Evolutionary conservation across 2,888 invertebrate species (phyloP), one percentile per base, ranked within the genome.

Genomic region (Pomacea canaliculata): DNA sequence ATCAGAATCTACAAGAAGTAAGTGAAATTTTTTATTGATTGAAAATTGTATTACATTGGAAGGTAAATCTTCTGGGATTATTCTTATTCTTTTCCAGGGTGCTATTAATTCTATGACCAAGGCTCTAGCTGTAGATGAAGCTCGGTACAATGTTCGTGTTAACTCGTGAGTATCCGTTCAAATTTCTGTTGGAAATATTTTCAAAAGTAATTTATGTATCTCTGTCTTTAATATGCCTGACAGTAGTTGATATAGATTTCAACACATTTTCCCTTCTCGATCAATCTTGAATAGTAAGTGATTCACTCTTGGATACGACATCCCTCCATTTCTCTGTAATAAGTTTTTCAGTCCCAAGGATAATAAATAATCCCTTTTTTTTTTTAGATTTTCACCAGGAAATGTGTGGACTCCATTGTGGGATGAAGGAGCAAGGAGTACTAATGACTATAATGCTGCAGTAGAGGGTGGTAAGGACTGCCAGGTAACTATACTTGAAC

Each of bases 351-450:
- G 37, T 37, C 3, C 37, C 37, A 37, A 37, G 37, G 37, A 37
- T 37, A 37, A 37, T 37, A 37, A 37, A 37, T 3, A 37, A 37
- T 37, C 37, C 37, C 37, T 5, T 37, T 37, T 37, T 1, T 37
- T 37, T 37, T 37, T 37, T 37, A 90, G 90, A 16, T 84, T 90
- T 82, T 85, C 89, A 13, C 90, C 90, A 1, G 88, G 90, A 16
- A 90, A 90, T 81, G 81, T 90, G 13, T 88, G 86, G 87, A 90
- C 90, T 8, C 89, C 89, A 16, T 77, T 90, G 83, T 90, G 90
- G 90, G 87, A 88, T 16, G 65, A 71, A 2, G 69, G 70, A 9
- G 86, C 86, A 9, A 80, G 78, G 9, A 56, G 49, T 0, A 80
- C 85, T 5, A 79, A 67, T 23, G 82, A 88, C 66, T 82, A 81